Base-by-base conservation (phyloP, 2,113 vertebrate genomes). In the Nannospalax galili region DNA sequence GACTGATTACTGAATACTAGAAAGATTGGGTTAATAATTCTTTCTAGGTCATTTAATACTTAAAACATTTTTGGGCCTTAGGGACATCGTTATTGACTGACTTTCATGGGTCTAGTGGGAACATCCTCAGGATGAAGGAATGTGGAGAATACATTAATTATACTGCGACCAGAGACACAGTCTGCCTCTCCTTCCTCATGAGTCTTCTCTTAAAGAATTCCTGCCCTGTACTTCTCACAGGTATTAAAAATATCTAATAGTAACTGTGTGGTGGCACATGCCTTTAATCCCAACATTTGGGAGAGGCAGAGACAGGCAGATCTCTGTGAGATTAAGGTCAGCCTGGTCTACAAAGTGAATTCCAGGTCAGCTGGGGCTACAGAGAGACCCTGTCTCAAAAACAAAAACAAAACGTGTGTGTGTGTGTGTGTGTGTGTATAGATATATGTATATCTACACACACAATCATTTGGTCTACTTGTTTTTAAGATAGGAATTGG, bases 191-290 rank as follows among this genome's bases (percentile, higher is more conserved):
- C n/a, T 98, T 98, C 74, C 97, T 98, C 81, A 94, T 96, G 32
- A 98, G 96, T 72, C 93, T 98, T 30, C 97, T 98, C 40, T 91
- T 98, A 37, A 93, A 97, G 86, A 97, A 96, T 87, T 98, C 96
- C 73, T 97, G 73, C 52, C 98, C 98, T 24, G 97, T 98, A 3
- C 98, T 98, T 67, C 96, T 98, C 62, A 98, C 97, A 98, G 98
- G 98, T 98, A 97, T 77, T 77, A 20, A 32, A 78, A 78, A 73
- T 48, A 56, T 28, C 37, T 22, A n/a, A 73, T 24, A 19, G 60
- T 52, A 52, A 52, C 48, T 52, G 48, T 52, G 11, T 52, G 11
- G 48, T 52, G 11, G 48, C 48, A 52, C 48, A 52, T 52, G 48
- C 48, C 48, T 52, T 52, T 52, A 52, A 52, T 52, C 6, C 48